phyloP scores from a whole-genome alignment of 1,140 invertebrate species.

The Drosophila tristis region DNA sequence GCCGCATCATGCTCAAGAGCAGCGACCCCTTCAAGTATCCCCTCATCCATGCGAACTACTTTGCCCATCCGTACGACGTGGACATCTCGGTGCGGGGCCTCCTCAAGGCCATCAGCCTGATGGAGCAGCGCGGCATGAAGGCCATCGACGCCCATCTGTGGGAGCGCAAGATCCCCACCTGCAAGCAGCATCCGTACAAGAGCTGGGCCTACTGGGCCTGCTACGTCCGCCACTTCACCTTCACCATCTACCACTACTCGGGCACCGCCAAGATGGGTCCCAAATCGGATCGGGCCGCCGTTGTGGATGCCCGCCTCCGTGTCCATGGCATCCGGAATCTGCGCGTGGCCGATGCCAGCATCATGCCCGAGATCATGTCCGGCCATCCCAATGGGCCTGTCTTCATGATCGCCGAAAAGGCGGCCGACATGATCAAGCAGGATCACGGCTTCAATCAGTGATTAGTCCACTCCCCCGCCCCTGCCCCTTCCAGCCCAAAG shows the following conservation, averaged over 20 bases:
- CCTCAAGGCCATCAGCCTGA: conserved; percentile 86
- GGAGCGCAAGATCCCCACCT: conserved; percentile 87
- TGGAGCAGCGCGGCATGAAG: conserved; percentile 86
- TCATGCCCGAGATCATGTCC: conserved; percentile 87
- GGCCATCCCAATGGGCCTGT: conserved; percentile 88
- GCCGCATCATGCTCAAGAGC: conserved; percentile 88
- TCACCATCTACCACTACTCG: conserved; percentile 91
- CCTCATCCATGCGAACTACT: conserved; percentile 93
- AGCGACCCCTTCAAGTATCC: conserved; percentile 91
- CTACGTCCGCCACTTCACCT: conserved; percentile 87
- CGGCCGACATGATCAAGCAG: conserved; percentile 87
- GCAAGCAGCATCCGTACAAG: conserved; percentile 87
- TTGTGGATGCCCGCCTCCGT: conserved; percentile 89
- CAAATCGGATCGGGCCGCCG: conserved; percentile 87
- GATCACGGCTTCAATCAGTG: conserved; percentile 84
- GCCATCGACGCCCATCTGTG: conserved; percentile 87
- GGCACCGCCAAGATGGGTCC: conserved; percentile 95
- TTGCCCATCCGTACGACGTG: conserved; percentile 87
- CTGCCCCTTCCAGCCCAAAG: conserved; percentile 21
- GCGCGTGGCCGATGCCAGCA: conserved; percentile 91
- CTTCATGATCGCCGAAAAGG: conserved; percentile 91
- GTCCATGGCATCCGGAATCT: conserved; percentile 89
- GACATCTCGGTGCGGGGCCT: conserved; percentile 88
- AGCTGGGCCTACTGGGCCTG: conserved; percentile 91
- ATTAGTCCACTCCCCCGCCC: background rate